Evolutionary conservation across 30 jellyfish, hydroid and myxozoan species (phyloP).

Genomic region (Calvadosia cruxmelitensis): DNA sequence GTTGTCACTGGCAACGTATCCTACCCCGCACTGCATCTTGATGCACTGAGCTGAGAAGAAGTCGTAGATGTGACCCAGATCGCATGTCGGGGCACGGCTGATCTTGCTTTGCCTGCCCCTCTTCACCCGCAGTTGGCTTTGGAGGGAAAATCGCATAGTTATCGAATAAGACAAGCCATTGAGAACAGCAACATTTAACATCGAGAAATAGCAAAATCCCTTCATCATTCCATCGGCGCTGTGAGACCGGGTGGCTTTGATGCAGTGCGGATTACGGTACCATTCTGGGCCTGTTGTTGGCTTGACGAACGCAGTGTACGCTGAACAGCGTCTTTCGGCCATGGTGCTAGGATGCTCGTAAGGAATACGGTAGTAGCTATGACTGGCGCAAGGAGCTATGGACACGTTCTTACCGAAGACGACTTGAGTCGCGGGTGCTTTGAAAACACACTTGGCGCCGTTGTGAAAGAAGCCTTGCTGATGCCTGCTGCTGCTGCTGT

Average conservation of each 20-base stretch:
- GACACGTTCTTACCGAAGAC: too few relatives aligned
- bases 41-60: not conserved
- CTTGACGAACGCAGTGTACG: not conserved
- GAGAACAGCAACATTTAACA: not conserved
- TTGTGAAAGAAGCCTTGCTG: not conserved
- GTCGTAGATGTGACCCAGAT: not conserved
- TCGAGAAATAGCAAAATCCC: too few relatives aligned
- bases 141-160: not conserved
- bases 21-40: not conserved
- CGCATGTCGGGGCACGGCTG: not conserved
- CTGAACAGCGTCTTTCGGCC: not conserved
- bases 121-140: not conserved
- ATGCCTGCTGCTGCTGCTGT: too few relatives aligned
- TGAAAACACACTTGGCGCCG: not conserved
- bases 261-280: not conserved
- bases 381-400: not conserved
- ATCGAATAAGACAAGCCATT: not conserved
- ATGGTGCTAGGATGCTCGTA: not conserved
- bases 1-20: not conserved
- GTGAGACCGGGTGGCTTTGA: not conserved
- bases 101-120: not conserved
- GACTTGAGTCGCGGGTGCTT: not conserved
- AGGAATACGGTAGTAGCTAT: not conserved
- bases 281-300: not conserved
- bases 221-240: too few relatives aligned